These are phyloP conservation scores for Phaethornis superciliosus DNA, from an alignment of 2,113 vertebrate species.

Conservation along the genomic window DNA sequence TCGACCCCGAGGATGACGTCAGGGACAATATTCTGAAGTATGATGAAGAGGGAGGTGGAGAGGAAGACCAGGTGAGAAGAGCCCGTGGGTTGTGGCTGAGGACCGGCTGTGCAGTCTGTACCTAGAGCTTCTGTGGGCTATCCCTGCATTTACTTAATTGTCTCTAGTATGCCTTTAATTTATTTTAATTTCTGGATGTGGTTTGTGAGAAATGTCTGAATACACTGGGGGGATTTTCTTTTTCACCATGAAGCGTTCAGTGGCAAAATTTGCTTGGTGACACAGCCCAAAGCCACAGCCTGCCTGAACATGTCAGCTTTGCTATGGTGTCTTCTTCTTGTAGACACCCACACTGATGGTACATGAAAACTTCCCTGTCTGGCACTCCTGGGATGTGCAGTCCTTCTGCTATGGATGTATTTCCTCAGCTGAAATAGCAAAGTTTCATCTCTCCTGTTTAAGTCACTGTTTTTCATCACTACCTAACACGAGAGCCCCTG, in stretches of 20 bases:
- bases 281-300: slow-evolving; percentile 25
- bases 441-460: background rate
- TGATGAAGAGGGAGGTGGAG: slow-evolving; percentile 93
- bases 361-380: background rate
- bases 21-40: slow-evolving; percentile 98
- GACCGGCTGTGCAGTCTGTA: background rate
- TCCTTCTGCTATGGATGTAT: fast-evolving
- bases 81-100: fast-evolving
- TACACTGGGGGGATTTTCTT: slow-evolving; percentile 24
- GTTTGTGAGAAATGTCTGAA: slow-evolving; percentile 4
- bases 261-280: slow-evolving; percentile 4
- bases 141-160: background rate
- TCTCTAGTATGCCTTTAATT: slow-evolving; percentile 25
- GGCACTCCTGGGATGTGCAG: background rate
- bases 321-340: background rate
- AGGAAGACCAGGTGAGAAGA: slow-evolving; percentile 91
- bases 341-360: background rate
- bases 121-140: background rate
- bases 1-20: slow-evolving; percentile 95
- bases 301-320: background rate
- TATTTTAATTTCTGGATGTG: background rate
- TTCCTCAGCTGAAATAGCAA: background rate
- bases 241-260: fast-evolving
- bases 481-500: fast-evolving
- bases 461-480: fast-evolving